These are phyloP conservation scores for Drosophila barbarae DNA, from an alignment of 2,888 invertebrate species.

Conservation along the genomic window DNA sequence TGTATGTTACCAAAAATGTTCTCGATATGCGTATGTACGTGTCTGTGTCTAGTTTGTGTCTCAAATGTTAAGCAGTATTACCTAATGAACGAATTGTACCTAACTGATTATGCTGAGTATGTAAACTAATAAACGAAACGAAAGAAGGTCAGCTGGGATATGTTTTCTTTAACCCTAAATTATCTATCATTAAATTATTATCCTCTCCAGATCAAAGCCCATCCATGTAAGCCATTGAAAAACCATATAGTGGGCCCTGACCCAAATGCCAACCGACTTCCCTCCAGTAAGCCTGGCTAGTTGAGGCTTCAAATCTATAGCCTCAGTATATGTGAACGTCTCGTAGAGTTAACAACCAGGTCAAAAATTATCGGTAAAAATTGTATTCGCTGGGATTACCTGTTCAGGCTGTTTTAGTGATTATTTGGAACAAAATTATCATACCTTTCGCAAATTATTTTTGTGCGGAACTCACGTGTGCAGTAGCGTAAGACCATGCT, in stretches of 20 bases:
- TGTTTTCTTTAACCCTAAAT: not conserved
- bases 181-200: too few species aligned
- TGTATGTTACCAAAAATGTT: slow-evolving; percentile 23
- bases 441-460: not conserved
- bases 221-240: slow-evolving; percentile 13
- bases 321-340: slow-evolving; percentile 46
- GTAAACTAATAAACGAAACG: slow-evolving; percentile 39
- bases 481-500: slow-evolving; percentile 51
- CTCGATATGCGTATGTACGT: slow-evolving; percentile 29
- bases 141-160: slow-evolving; percentile 2
- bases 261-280: slow-evolving; percentile 1
- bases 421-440: slow-evolving; percentile 13
- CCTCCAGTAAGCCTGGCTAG: not conserved
- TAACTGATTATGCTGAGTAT: slow-evolving; percentile 50
- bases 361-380: slow-evolving; percentile 51
- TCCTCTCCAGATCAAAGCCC: not conserved
- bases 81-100: slow-evolving; percentile 58
- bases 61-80: slow-evolving; percentile 58
- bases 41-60: slow-evolving; percentile 49
- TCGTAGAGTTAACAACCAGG: slow-evolving; percentile 49
- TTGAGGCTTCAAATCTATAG: not conserved
- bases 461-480: slow-evolving; percentile 9
- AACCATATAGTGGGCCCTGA: slow-evolving; percentile 16
- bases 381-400: slow-evolving; percentile 11
- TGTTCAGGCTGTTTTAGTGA: slow-evolving; percentile 2